Percentiles rank a stretch among this genome's conserved stretches.
Evolutionary conservation across 1,140 invertebrate genomes (phyloP).

Genomic region (Chymomyza costata): DNA sequence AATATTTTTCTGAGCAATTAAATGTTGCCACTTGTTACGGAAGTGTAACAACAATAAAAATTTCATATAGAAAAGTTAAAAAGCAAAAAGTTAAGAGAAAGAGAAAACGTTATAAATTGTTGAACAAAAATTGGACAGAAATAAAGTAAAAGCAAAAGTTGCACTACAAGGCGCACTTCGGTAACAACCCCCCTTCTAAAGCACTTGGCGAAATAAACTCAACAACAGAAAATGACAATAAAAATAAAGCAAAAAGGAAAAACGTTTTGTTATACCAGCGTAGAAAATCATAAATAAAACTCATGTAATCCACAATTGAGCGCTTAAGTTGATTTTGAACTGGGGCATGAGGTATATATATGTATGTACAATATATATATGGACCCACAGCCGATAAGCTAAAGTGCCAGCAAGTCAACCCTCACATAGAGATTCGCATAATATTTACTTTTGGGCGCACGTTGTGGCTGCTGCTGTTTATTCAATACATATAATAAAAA

Average conservation of each 20-base stretch:
- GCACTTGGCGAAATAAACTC: slow-evolving; percentile 11
- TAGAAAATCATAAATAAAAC: slow-evolving; percentile 71
- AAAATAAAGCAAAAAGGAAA: slow-evolving; percentile 47
- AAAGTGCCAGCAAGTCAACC: not conserved
- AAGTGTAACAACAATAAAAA: slow-evolving; percentile 29
- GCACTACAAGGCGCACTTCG: slow-evolving; percentile 48
- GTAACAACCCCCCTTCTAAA: too few species aligned
- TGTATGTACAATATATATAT: too few species aligned
- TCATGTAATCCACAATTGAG: slow-evolving; percentile 70
- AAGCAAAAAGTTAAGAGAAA: slow-evolving; percentile 36
- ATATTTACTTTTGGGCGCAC: slow-evolving; percentile 59
- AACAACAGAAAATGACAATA: slow-evolving; percentile 46
- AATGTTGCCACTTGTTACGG: slow-evolving; percentile 62
- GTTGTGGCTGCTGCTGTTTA: slow-evolving; percentile 40
- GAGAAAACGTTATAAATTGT: too few species aligned
- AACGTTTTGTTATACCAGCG: slow-evolving; percentile 62
- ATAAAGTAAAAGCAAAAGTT: slow-evolving; percentile 14
- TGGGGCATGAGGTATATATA: slow-evolving; percentile 1
- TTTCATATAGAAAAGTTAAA: slow-evolving; percentile 56
- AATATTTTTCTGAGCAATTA: slow-evolving; percentile 72
- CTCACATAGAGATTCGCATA: not conserved
- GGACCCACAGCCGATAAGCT: slow-evolving; percentile 18
- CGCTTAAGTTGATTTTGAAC: slow-evolving; percentile 57
- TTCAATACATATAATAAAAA: slow-evolving; percentile 15
- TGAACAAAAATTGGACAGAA: slow-evolving; percentile 26